Conservation (phyloP, 1,140 invertebrate genomes). For the Sminthurinus signatus region DNA sequence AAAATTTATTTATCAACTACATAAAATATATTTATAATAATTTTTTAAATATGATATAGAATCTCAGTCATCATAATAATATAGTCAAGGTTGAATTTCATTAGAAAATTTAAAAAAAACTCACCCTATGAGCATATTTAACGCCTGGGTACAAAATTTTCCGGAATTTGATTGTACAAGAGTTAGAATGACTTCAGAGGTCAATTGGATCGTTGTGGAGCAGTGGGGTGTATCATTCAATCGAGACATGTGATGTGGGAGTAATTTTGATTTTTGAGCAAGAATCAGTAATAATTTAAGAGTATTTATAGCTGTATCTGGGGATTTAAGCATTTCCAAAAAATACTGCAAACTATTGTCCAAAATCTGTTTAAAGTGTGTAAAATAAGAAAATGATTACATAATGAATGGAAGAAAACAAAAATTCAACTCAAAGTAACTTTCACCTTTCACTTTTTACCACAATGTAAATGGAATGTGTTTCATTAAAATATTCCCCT, state of each 20-base stretch:
- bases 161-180: conserved; percentile 2
- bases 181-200: conserved; percentile 2
- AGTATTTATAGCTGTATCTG: conserved; percentile 54
- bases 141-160: conserved; percentile 10
- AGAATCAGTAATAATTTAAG: conserved; percentile 72
- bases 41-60: no score
- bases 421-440: no score
- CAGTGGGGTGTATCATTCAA: conserved; percentile 44
- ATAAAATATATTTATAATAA: no score
- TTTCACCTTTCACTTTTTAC: no score
- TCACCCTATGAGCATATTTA: conserved; percentile 26
- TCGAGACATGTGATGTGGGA: conserved; percentile 60
- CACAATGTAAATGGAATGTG: no score
- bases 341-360: conserved; percentile 70
- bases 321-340: conserved; percentile 59
- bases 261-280: conserved; percentile 58
- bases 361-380: conserved; percentile 54
- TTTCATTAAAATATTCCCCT: no score
- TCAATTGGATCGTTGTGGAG: conserved; percentile 5
- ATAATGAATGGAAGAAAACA: no score
- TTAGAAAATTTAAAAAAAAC: no score
- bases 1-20: no score
- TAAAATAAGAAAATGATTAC: not conserved
- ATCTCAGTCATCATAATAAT: no score
- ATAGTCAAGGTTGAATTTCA: no score